Evolutionary conservation across 2,113 vertebrate species (phyloP).

Genomic region (Rattus rattus): DNA sequence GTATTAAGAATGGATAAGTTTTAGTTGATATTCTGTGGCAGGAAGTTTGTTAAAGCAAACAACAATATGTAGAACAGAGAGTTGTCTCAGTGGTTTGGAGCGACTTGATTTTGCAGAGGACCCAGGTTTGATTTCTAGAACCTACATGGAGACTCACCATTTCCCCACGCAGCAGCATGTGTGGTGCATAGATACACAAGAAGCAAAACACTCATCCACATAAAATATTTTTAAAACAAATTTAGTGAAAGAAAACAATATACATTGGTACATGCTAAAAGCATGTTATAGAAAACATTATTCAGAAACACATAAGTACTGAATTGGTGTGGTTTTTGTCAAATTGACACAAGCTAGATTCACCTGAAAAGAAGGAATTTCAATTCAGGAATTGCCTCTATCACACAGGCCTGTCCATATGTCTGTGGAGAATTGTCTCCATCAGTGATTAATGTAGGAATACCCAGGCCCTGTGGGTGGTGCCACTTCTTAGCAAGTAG

Average conservation of each 20-base stretch:
- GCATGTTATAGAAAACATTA: background rate
- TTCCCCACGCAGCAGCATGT: too few species aligned
- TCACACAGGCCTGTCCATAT: background rate
- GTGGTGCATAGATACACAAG: too few species aligned
- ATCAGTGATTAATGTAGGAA: background rate
- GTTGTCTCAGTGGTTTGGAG: too few species aligned
- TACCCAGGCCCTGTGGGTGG: background rate
- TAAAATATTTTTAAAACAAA: too few species aligned
- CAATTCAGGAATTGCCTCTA: background rate
- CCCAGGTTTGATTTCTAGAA: too few species aligned
- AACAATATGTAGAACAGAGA: background rate
- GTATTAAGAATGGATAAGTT: background rate
- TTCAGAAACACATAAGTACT: background rate
- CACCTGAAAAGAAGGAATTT: background rate
- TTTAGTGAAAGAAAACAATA: background rate
- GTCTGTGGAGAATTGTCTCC: background rate
- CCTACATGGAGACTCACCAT: too few species aligned
- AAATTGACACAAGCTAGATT: background rate
- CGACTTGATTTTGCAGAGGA: too few species aligned
- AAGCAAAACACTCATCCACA: too few species aligned
- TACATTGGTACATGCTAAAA: background rate
- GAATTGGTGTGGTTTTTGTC: background rate
- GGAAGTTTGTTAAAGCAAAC: conserved; percentile 21
- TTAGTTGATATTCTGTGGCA: conserved; percentile 27
- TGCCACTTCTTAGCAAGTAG: background rate